Base-by-base conservation (phyloP, 2,888 invertebrate species). In the Punctoribates punctum region DNA sequence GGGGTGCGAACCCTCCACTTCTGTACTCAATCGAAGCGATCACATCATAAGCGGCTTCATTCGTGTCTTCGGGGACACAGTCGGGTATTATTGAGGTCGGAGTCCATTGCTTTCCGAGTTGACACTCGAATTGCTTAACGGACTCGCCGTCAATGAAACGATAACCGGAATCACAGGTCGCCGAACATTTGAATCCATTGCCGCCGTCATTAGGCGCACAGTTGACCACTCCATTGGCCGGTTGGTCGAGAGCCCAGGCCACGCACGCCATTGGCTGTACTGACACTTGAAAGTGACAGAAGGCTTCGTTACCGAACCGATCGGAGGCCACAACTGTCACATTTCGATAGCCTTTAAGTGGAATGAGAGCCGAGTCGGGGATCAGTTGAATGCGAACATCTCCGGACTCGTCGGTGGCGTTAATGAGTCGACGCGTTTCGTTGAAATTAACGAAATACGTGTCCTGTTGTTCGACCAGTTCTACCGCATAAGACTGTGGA, bases 181-280 rank as follows among this genome's bases (percentile, higher is more conserved):
- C 94, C n/a, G 93, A 90, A 82, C 95, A 96, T 81, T 93, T 93
- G 73, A 82, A 84, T 0, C 83, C 82, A 81, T 88, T 87, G 0
- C 85, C 83, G 38, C 82, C 81, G 76, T 93, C 93, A 4, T 91
- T 91, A 25, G 92, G 90, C 17, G 92, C 85, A 81, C 95, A 95
- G 82, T 94, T 93, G 38, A 95, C 86, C 72, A 90, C 91, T 67
- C 96, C 96, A 83, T 95, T 91, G 0, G 91, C 90, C 0, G 96
- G 95, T 5, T 93, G 89, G 83, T 91, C 90, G 8, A 97, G 84
- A 82, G 96, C 95, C 94, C 96, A 96, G 81, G 94, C 93, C 0
- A 95, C 94, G 82, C 97, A 97, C 17, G 93, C 92, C 0, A 94
- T 93, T 0, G 95, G 93, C 87, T 94, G 93, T 0, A 95, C 93